Percentiles rank a stretch among this genome's conserved stretches.
These are phyloP conservation scores for Nymphalis c-album DNA, from an alignment of 2,888 invertebrate species.

Conservation along the genomic window DNA sequence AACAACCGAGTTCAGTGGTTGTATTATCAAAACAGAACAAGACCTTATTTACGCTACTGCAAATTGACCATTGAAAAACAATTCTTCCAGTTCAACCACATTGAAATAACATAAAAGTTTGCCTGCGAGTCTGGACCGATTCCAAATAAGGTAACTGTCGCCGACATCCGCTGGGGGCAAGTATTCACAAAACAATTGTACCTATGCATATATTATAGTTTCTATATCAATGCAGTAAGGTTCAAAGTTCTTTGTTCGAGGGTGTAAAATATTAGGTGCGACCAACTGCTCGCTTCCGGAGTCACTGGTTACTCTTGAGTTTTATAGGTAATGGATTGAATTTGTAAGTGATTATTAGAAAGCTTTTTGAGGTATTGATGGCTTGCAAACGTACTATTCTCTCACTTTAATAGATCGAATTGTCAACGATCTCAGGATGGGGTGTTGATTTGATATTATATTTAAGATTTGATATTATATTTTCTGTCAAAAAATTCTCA, in stretches of 20 bases:
- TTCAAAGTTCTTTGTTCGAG: constrained; percentile 45
- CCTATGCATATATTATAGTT: constrained; percentile 44
- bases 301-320: constrained; percentile 60
- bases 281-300: constrained; percentile 65
- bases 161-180: constrained; percentile 66
- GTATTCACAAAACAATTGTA: constrained; percentile 50
- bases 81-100: constrained; percentile 65
- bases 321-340: constrained; percentile 71
- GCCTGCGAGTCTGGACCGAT: constrained; percentile 66
- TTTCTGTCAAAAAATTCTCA: too few species aligned
- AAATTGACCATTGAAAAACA: constrained; percentile 45
- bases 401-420: too few species aligned
- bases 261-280: constrained; percentile 45
- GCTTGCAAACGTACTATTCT: background rate
- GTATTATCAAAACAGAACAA: constrained; percentile 34
- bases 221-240: constrained; percentile 48
- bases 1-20: background rate
- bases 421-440: too few species aligned
- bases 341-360: constrained; percentile 58
- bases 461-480: too few species aligned
- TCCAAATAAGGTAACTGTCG: constrained; percentile 79
- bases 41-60: constrained; percentile 39
- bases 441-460: too few species aligned
- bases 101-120: constrained; percentile 78
- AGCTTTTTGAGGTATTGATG: constrained; percentile 26